These are phyloP conservation scores for Spilogale gracilis DNA, from an alignment of 2,113 vertebrate genomes.

Conservation along the genomic window DNA sequence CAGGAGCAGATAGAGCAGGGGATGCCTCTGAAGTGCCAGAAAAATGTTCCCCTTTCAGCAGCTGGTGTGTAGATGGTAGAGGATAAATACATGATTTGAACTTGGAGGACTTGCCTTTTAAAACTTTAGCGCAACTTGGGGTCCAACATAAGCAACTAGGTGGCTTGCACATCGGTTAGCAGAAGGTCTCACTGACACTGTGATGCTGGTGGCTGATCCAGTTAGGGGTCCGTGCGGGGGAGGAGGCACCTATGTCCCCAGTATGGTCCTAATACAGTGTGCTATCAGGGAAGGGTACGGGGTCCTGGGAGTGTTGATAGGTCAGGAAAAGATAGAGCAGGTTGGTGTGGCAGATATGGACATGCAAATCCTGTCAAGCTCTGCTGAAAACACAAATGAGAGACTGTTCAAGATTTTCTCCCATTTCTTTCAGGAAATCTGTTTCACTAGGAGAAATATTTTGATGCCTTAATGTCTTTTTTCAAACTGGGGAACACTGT, in stretches of 20 bases:
- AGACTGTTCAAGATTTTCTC: not conserved
- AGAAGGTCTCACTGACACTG: not conserved
- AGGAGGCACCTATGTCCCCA: not conserved
- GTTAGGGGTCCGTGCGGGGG: not conserved
- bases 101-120: not conserved
- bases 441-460: not conserved
- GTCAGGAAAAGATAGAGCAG: not conserved
- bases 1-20: not conserved
- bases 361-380: not conserved
- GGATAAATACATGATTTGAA: not conserved
- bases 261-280: accelerated
- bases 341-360: not conserved
- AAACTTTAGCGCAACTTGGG: not conserved
- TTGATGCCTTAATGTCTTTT: not conserved
- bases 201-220: not conserved
- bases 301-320: not conserved
- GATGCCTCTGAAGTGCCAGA: no score
- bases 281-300: not conserved
- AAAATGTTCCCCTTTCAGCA: not conserved
- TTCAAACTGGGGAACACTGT: not conserved
- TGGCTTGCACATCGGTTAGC: not conserved
- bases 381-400: slow-evolving; percentile 1
- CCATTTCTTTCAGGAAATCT: not conserved
- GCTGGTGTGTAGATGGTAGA: not conserved
- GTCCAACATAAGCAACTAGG: not conserved